Evolutionary conservation across 2,797 vertebrate genomes (phyloP), one percentile per base, ranked within the genome.

Genomic region (Eupleurogrammus muticus): DNA sequence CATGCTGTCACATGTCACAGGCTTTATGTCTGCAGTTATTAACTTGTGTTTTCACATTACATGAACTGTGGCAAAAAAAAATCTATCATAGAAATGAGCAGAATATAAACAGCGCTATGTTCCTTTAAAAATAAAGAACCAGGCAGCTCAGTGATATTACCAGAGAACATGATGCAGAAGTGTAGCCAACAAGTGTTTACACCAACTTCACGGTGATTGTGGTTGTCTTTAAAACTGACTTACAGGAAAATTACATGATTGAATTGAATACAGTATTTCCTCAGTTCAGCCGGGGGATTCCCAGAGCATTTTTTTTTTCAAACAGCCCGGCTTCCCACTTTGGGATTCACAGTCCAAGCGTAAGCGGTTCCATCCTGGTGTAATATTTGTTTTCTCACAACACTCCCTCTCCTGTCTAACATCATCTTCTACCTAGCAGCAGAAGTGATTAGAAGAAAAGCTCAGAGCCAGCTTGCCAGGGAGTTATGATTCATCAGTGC

Each of bases 401-500:
- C 44, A 20, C 50, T 44, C 66, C 16, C 14, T 49, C 50, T 44
- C 66, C 16, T 12, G 46, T 65, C 32, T 7, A 28, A 42, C 28
- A 28, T 42, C 16, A 53, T 51, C 40, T 21, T 64, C 59, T 35
- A 49, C 59, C 52, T 36, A 1, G 8, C 51, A 76, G 71, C 54
- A 55, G 35, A 82, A 57, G 40, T 63, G 11, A 82, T 69, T 60
- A 51, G 52, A 76, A 75, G 59, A 74, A 71, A 80, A 73, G 54
- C 75, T 81, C 38, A 17, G 67, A 60, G 64, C 70, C 11, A 38
- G 57, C 28, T 14, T 19, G 16, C 34, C n/a, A 19, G 20, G 47
- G 60, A 75, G 68, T 35, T 68, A 47, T 85, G 79, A 84, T 70
- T 86, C 84, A 82, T 80, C 73, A 21, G 69, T 47, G 38, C 64